Evolutionary conservation across 2,797 vertebrate species (phyloP), one percentile per base, ranked within the genome.

Genomic region (Neosalanx taihuensis): DNA sequence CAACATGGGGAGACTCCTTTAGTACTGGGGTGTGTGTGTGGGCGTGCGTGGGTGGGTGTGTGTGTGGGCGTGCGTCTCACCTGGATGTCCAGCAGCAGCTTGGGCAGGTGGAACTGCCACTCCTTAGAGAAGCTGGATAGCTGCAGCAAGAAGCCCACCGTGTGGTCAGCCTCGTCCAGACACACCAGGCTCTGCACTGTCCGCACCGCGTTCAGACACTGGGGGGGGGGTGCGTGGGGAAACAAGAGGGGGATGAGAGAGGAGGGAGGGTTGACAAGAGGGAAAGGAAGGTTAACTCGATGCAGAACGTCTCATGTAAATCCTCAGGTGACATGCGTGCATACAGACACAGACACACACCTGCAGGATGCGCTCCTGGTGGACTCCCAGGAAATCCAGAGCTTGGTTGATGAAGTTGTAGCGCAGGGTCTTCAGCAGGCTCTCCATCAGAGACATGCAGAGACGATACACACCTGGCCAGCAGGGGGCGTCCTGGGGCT

Each of bases 351-450:
- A 6, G 9, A 68, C 7, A 12, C 12, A 49, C 18, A 98, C 98
- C 95, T 99, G 97, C n/a, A 99, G 89, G 69, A 98, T 98, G 69
- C 98, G 94, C 70, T 99, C 98, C 49, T 99, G 97, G 80, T 99
- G 98, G 15, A 99, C 98, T 4, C 97, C 98, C 0, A 98, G 91
- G 0, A 99, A 99, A 90, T 99, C 97, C 74, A 99, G 85, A 0
- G 98, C 97, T 72, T 99, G 96, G 0, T 96, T 96, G 74, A 99
- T 88, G 84, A 99, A 99, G 86, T 96, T 96, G 91, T 99, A 98
- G 37, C 97, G 92, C 6, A 99, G 92, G 0, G 95, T 98, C 86
- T 97, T 99, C n/a, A 99, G 94, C n/a, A 99, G 92, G 53, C 94
- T 94, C 74, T 98, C 97, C 96, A 99, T 98, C 63, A 99, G 78